Base-by-base conservation (phyloP, 53 echinoderm and acorn worm species). In the Henricia sp. region DNA sequence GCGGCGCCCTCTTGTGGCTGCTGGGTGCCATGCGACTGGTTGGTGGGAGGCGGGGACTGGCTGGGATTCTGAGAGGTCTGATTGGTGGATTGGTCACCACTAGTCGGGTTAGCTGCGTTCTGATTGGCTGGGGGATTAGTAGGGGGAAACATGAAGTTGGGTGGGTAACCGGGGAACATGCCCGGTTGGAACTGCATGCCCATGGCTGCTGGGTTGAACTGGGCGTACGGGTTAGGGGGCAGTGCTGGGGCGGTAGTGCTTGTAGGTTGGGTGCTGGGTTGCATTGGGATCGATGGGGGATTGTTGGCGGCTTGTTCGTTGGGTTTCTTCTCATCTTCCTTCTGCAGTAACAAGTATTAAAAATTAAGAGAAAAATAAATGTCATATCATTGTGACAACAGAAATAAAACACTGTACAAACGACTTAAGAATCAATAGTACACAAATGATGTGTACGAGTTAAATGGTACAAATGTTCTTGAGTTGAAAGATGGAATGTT, bases 311-410 rank as follows among this genome's bases (percentile, higher is more conserved):
- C 53, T 28, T 40, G 35, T 32, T 66, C 67, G 23, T 39, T 52
- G 23, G 82, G 12, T 30, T 84, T 28, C 70, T 92, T 90, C 23
- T 86, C 85, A n/a, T 92, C 90, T 82, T 95, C 95, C 82, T 95
- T 95, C 95, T 95, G 86, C 53, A 26, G 39, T 34, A 36, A 19
- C 12, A 36, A 8, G 13, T 29, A 26, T 24, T 10, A 52, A 74
- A 53, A 30, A 52, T 24, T n/a, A n/a, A n/a, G n/a, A n/a, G n/a
- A n/a, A n/a, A n/a, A n/a, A n/a, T n/a, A n/a, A n/a, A n/a, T n/a
- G n/a, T n/a, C n/a, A n/a, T n/a, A n/a, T n/a, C n/a, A n/a, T n/a
- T n/a, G n/a, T n/a, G n/a, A n/a, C n/a, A n/a, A n/a, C n/a, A n/a
- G n/a, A n/a, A n/a, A n/a, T n/a, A n/a, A n/a, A n/a, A n/a, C n/a